phyloP scores from a whole-genome alignment of 2,797 vertebrate species.

The Falco biarmicus region DNA sequence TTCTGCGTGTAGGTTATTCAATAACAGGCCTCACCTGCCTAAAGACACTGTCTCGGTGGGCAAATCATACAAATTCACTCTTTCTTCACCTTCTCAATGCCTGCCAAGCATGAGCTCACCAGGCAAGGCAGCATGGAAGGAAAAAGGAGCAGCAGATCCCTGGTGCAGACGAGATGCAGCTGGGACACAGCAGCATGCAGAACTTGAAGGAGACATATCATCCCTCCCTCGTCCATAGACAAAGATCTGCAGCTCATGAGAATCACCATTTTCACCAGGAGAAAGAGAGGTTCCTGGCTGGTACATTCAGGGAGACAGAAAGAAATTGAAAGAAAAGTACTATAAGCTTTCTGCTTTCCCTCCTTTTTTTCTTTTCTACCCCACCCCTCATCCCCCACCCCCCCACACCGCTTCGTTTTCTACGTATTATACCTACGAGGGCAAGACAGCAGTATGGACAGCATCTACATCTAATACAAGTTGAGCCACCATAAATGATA shows the following conservation, averaged over 20 bases:
- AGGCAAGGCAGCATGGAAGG: not conserved
- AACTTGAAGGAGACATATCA: not conserved
- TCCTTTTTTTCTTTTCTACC: too few species aligned
- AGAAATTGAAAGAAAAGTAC: not conserved
- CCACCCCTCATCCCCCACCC: too few species aligned
- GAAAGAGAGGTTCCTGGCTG: not conserved
- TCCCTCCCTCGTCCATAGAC: not conserved
- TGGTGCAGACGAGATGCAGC: rapidly evolving
- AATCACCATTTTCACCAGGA: not conserved
- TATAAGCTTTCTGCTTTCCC: too few species aligned
- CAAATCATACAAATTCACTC: not conserved
- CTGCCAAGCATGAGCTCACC: not conserved
- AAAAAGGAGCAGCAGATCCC: not conserved
- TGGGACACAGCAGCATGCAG: rapidly evolving
- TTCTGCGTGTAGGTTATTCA: not conserved
- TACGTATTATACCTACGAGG: not conserved
- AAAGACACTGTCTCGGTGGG: not conserved
- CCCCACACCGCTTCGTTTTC: not conserved
- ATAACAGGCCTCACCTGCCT: not conserved
- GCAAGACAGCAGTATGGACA: not conserved
- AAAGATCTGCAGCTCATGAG: not conserved
- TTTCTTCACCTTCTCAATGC: not conserved
- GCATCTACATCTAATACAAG: not conserved
- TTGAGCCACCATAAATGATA: not conserved
- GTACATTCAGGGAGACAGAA: not conserved